phyloP scores from a whole-genome alignment of 53 echinoderm and acorn worm species.

The Stichopus horrens region DNA sequence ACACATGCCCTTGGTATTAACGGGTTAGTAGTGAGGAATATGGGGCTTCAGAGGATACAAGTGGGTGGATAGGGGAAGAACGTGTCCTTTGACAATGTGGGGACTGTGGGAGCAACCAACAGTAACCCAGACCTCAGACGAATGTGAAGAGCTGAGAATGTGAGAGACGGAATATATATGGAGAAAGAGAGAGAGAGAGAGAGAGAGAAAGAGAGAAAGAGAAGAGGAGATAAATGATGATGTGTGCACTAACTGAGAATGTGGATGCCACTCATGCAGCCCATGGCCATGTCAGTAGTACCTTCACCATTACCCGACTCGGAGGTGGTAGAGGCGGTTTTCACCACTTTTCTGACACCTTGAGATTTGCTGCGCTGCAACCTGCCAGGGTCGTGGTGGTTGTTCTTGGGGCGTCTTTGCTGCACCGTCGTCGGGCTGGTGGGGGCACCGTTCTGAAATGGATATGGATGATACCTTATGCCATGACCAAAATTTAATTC shows the following conservation, averaged over 20 bases:
- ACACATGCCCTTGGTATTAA: too few relatives aligned
- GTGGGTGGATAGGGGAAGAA: slow-evolving; percentile 6
- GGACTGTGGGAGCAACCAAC: not conserved
- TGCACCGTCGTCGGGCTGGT: slow-evolving; percentile 75
- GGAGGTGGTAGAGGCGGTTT: slow-evolving; percentile 88
- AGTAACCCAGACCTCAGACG: slow-evolving; percentile 3
- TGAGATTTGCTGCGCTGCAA: slow-evolving; percentile 98
- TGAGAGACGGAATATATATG: slow-evolving; percentile 3
- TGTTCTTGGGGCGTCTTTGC: slow-evolving; percentile 54
- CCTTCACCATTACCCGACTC: slow-evolving; percentile 94
- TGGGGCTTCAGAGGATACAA: not conserved
- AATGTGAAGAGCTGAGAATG: slow-evolving; percentile 4
- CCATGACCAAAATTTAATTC: too few relatives aligned
- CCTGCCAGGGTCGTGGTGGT: slow-evolving; percentile 86
- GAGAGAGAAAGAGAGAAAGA: not conserved
- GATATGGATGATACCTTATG: not conserved
- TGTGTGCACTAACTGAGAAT: slow-evolving; percentile 65
- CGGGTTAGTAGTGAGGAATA: too few relatives aligned
- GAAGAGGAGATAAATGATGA: slow-evolving; percentile 16
- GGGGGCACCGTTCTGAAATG: slow-evolving; percentile 82
- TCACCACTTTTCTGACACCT: slow-evolving; percentile 89
- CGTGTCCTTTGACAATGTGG: too few relatives aligned
- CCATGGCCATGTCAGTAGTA: slow-evolving; percentile 64
- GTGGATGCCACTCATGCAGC: slow-evolving; percentile 86
- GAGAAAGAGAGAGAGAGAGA: not conserved